Evolutionary conservation across 2,888 invertebrate genomes (phyloP).

Genomic region (Drosophila dives): DNA sequence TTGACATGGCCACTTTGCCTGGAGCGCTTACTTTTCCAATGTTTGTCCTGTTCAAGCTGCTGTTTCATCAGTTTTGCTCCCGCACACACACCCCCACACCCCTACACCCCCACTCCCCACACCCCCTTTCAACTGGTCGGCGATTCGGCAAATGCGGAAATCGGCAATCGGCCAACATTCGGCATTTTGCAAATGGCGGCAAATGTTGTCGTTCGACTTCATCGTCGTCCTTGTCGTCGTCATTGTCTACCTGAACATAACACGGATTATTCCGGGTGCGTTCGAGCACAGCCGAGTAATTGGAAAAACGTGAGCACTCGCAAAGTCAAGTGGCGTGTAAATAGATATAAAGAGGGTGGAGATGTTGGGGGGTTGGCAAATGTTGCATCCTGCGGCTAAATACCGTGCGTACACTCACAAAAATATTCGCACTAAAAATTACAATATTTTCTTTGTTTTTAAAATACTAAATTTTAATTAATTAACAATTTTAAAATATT

Average conservation of each 20-base stretch:
- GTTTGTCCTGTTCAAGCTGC: conserved; percentile 68
- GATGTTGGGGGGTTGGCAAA: conserved; percentile 37
- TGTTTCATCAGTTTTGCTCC: conserved; percentile 35
- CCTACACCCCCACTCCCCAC: conserved; percentile 19
- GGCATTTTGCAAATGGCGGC: conserved; percentile 37
- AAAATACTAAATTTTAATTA: not conserved
- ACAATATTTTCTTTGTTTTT: not conserved
- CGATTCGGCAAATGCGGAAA: conserved; percentile 32
- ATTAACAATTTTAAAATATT: not conserved
- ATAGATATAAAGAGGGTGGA: conserved; percentile 39
- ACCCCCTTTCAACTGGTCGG: conserved; percentile 16
- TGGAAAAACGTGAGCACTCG: conserved; percentile 76
- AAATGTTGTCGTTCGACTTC: conserved; percentile 9
- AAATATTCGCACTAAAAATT: not conserved
- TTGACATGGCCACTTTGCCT: conserved; percentile 83
- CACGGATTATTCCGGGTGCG: conserved; percentile 40
- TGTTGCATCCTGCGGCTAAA: conserved; percentile 62
- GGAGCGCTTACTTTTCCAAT: conserved; percentile 69
- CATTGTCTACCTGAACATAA: conserved; percentile 55
- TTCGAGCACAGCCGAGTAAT: conserved; percentile 56
- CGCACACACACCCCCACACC: accelerated
- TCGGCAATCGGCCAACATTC: conserved; percentile 26
- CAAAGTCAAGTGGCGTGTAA: conserved; percentile 84
- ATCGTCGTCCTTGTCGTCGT: conserved; percentile 33
- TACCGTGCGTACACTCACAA: conserved; percentile 57